These are phyloP conservation scores for Acrossocheilus wenchowensis DNA, from an alignment of 2,797 vertebrate species.

Conservation along the genomic window DNA sequence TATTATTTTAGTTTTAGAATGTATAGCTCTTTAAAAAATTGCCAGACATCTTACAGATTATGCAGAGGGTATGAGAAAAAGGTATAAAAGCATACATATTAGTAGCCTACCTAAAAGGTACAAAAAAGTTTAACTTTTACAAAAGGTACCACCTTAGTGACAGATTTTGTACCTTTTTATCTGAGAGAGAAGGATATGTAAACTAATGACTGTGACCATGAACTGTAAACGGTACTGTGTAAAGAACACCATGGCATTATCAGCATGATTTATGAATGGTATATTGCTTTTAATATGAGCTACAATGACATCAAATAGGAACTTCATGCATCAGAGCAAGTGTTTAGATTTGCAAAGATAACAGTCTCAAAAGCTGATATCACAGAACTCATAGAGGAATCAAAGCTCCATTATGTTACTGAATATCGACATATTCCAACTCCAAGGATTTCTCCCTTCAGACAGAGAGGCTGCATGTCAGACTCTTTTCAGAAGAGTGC, in stretches of 20 bases:
- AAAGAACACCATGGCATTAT: neutral
- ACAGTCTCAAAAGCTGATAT: neutral
- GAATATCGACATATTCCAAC: constrained; percentile 37
- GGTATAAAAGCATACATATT: neutral
- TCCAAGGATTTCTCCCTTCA: constrained; percentile 39
- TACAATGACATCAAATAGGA: neutral
- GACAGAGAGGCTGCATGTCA: constrained; percentile 41
- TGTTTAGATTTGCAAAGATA: neutral
- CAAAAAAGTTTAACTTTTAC: too few relatives aligned
- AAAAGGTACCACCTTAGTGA: too few relatives aligned
- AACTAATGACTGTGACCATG: neutral
- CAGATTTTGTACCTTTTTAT: too few relatives aligned
- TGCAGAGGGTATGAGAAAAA: too few relatives aligned
- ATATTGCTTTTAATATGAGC: neutral
- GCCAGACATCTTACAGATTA: neutral
- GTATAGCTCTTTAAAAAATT: neutral
- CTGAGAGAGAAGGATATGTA: neutral
- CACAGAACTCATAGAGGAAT: constrained; percentile 15
- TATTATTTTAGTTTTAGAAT: neutral
- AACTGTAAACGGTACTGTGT: neutral
- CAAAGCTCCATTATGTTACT: constrained; percentile 52
- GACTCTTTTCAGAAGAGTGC: constrained; percentile 3
- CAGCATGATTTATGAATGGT: neutral
- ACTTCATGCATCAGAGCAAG: neutral
- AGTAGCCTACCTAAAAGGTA: neutral